Base-by-base conservation (phyloP, 2,113 vertebrate genomes). In the Rhea americana region DNA sequence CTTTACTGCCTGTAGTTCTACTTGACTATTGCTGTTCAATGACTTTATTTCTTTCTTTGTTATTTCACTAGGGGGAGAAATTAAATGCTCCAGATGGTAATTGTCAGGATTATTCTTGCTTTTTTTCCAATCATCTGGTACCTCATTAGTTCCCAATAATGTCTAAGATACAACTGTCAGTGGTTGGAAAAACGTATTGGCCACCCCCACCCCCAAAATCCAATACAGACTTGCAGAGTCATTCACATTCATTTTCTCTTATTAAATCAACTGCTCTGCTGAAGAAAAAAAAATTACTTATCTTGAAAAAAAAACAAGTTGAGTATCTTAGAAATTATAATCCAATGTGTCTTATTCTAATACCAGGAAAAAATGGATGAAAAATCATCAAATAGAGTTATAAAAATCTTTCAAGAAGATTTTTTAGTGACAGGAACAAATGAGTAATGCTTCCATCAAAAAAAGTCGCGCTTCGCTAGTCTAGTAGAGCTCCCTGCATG, bases 171-270 rank as follows among this genome's bases (percentile, higher is more conserved):
- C 65, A 84, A 58, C 32, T 58, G 51, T 72, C 78, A 77, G 84
- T 41, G 66, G 65, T 22, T 77, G n/a, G 70, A n/a, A 59, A 85
- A 81, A 72, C 4, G 45, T 66, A 61, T 41, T 18, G 70, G 65
- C 53, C 59, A 77, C 61, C 86, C 51, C 76, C 74, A 78, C 16
- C n/a, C 75, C 51, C 22, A 3, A 83, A 77, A 70, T 77, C 79
- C 74, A 73, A 50, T 48, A 39, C 51, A 83, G 85, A 72, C 85
- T 66, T 87, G 76, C 78, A 83, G 63, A 93, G 87, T 77, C 87
- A 91, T 77, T 84, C 86, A 90, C 61, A 30, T 81, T 92, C 59
- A 67, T 77, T 87, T 90, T 68, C 79, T 76, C 82, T 87, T 82
- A 78, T 78, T 90, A 90, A 92, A 84, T 78, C 89, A 90, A 87